Percentiles rank a stretch among this genome's conserved stretches.
These are phyloP conservation scores for Perithous albicinctus DNA, from an alignment of 2,888 invertebrate species.

Conservation along the genomic window DNA sequence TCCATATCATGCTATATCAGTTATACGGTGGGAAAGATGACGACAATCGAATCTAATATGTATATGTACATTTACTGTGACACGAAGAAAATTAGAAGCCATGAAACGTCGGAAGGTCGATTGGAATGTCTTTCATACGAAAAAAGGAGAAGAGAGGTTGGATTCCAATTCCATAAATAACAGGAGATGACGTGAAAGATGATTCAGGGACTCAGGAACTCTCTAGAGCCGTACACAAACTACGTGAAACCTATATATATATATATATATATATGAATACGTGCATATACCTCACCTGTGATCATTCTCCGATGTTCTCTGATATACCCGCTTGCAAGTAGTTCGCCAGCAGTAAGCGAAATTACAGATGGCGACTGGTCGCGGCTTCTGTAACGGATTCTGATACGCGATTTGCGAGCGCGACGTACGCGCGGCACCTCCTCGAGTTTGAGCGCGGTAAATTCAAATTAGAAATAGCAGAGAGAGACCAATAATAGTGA, in stretches of 20 bases:
- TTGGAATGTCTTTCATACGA: constrained; percentile 28
- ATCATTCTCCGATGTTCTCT: too few species aligned
- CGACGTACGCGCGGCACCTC: too few species aligned
- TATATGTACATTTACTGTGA: too few species aligned
- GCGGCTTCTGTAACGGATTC: too few species aligned
- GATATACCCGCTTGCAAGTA: too few species aligned
- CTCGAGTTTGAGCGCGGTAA: too few species aligned
- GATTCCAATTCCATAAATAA: constrained; percentile 33
- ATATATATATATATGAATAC: not conserved
- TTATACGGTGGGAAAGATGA: constrained; percentile 24
- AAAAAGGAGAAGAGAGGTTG: constrained; percentile 2
- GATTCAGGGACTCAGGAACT: constrained; percentile 19
- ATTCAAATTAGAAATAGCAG: too few species aligned
- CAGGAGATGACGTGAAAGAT: constrained; percentile 13
- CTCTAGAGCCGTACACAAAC: constrained; percentile 8
- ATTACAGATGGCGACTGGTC: constrained; percentile 19
- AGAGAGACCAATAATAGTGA: too few species aligned
- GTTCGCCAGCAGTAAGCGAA: not conserved
- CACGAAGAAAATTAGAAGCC: constrained; percentile 27
- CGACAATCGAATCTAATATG: not conserved
- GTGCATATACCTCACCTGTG: too few species aligned
- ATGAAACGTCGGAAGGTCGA: not conserved
- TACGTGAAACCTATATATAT: not conserved
- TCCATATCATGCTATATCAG: constrained; percentile 41
- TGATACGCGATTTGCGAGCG: too few species aligned